Base-by-base conservation (phyloP, 2,113 vertebrate genomes). In the Chunga burmeisteri region DNA sequence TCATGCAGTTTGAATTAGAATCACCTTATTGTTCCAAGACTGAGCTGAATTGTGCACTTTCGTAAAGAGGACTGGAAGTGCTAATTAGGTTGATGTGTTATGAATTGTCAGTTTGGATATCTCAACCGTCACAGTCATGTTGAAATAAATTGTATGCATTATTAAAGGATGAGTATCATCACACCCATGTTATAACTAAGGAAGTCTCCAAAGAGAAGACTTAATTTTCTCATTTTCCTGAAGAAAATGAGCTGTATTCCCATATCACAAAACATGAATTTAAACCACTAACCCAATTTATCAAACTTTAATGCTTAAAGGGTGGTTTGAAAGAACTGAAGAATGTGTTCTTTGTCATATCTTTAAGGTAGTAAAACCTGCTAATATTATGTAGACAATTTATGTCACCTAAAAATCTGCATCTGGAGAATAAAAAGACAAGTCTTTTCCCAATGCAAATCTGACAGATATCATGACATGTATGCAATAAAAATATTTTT, bases 181-280 rank as follows among this genome's bases (percentile, higher is more conserved):
- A 92, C 49, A 93, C 32, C 22, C 61, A 56, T 92, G n/a, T 70
- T 95, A 91, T 71, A 97, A 93, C 78, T 82, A 49, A 75, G 38
- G 47, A 93, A 94, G 20, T 94, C 95, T 95, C 96, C 63, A 83
- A 90, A 94, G 88, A 95, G 40, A 91, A 92, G 74, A 63, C 74
- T 91, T 96, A 94, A 94, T 94, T 96, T 97, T 97, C 94, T 97
- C 88, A 97, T 94, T 97, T 96, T 94, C 73, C 86, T 94, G 90
- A 77, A 94, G 94, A 95, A 98, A 97, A 96, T 90, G 70, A 95
- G 84, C 61, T 87, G 67, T 93, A 95, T 94, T 97, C 96, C 94
- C 94, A 78, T 58, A 88, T 26, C 96, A 89, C 82, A 93, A 71
- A 91, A 65, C 90, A 96, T 96, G 96, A 95, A 90, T 88, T 97